Conservation (phyloP, 2,113 vertebrate genomes). For the Pseudorhombus dupliciocellatus region DNA sequence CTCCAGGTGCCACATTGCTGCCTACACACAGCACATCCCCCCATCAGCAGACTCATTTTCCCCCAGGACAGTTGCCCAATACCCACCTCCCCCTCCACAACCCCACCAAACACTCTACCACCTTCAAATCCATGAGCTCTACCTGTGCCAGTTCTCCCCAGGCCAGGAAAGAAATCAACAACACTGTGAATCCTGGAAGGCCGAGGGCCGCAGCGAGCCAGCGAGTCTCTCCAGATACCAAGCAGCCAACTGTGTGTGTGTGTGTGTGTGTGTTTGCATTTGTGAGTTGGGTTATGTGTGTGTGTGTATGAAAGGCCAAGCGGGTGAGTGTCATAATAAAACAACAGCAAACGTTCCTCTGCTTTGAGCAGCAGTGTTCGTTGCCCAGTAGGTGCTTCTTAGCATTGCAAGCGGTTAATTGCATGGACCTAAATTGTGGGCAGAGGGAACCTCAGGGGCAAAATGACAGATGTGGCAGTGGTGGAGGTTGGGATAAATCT, state of each 20-base stretch:
- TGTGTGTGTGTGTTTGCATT: slow-evolving; percentile 34
- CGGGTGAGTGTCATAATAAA: slow-evolving; percentile 46
- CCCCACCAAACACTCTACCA: slow-evolving; percentile 40
- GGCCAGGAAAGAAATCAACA: slow-evolving; percentile 62
- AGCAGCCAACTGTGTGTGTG: slow-evolving; percentile 22
- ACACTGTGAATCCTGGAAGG: slow-evolving; percentile 34
- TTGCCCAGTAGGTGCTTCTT: slow-evolving; percentile 65
- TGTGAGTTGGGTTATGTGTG: slow-evolving; percentile 19
- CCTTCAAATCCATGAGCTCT: slow-evolving; percentile 53
- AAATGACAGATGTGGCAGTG: slow-evolving; percentile 66
- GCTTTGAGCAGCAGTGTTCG: slow-evolving; percentile 47
- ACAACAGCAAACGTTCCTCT: slow-evolving; percentile 35
- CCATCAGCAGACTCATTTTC: slow-evolving; percentile 43
- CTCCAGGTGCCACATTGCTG: slow-evolving; percentile 74
- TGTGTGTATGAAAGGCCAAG: slow-evolving; percentile 40
- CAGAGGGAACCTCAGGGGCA: slow-evolving; percentile 56
- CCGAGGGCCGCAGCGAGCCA: slow-evolving; percentile 36
- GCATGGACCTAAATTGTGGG: slow-evolving; percentile 59
- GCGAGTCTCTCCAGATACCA: slow-evolving; percentile 36
- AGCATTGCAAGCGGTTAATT: slow-evolving; percentile 63
- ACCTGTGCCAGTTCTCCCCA: slow-evolving; percentile 61
- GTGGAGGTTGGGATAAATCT: slow-evolving; percentile 54
- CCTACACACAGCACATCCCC: slow-evolving; percentile 45
- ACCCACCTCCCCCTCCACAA: background rate
- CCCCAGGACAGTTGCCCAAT: slow-evolving; percentile 30